Conservation (phyloP, 1,140 invertebrate genomes). For the Acromyrmex echinatior region DNA sequence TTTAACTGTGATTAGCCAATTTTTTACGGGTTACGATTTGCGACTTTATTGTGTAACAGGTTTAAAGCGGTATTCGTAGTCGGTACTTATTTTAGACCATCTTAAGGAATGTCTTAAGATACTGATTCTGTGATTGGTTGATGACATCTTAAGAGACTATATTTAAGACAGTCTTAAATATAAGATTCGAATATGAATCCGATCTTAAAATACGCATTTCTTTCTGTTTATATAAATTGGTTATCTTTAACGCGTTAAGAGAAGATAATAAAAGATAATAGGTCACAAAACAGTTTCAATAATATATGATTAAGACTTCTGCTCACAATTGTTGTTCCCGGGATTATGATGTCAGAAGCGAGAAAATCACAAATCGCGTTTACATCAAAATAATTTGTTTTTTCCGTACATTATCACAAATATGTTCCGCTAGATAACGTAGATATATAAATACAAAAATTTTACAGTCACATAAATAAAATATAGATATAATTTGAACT, state of each 20-base stretch:
- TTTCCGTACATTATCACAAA: neutral
- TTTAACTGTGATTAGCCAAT: too few relatives aligned
- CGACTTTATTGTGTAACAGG: too few relatives aligned
- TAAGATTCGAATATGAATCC: too few relatives aligned
- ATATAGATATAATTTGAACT: neutral
- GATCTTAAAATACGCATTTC: neutral
- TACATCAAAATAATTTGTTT: neutral
- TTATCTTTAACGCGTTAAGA: neutral
- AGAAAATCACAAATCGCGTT: neutral
- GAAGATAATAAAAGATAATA: slow-evolving; percentile 3
- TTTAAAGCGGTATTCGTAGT: too few relatives aligned
- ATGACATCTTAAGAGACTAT: too few relatives aligned
- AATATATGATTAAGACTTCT: neutral
- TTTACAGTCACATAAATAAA: slow-evolving; percentile 23
- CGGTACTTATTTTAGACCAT: too few relatives aligned
- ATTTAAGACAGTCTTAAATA: too few relatives aligned
- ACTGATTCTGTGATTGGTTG: too few relatives aligned
- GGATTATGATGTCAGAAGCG: neutral
- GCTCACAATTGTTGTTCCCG: neutral
- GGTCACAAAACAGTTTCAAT: neutral
- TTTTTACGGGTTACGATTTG: too few relatives aligned
- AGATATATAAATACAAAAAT: slow-evolving; percentile 1
- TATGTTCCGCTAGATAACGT: neutral
- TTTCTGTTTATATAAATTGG: neutral
- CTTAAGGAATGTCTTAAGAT: too few relatives aligned